phyloP scores from a whole-genome alignment of 2,797 vertebrate species.

The Propithecus perrieri region DNA sequence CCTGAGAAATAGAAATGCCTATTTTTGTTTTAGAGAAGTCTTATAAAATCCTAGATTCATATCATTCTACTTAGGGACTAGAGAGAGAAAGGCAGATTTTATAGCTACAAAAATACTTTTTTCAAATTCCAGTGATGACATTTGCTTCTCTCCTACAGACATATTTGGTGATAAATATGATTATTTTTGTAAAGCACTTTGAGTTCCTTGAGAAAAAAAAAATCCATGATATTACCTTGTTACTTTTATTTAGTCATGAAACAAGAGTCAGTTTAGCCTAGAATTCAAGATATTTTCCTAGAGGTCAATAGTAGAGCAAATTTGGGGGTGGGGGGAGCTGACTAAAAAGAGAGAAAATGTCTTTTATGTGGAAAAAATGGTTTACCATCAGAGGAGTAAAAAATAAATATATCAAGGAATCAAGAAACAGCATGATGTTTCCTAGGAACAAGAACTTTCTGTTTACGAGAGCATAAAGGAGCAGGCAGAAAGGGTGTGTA shows the following conservation, averaged over 20 bases:
- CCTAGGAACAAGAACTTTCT: neutral
- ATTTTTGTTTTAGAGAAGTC: neutral
- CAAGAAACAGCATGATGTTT: neutral
- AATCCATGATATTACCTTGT: neutral
- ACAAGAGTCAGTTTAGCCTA: neutral
- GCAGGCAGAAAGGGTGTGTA: neutral
- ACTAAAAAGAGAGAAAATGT: neutral
- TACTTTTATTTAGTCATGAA: constrained; percentile 20
- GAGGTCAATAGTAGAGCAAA: neutral
- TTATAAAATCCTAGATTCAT: neutral
- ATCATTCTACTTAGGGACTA: neutral
- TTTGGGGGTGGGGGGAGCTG: too few relatives aligned
- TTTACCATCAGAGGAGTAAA: neutral
- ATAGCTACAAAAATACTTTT: neutral
- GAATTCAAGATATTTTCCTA: neutral
- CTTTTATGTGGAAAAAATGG: neutral
- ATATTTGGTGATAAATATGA: neutral
- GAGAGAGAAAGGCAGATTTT: neutral
- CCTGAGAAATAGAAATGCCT: neutral
- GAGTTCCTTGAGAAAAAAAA: neutral
- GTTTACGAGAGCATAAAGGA: neutral
- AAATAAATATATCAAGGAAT: neutral
- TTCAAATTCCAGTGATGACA: neutral
- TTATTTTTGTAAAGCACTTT: constrained; percentile 2
- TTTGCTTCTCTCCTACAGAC: constrained; percentile 13